Base-by-base conservation (phyloP, 1,140 invertebrate species). In the Gryllus bimaculatus region DNA sequence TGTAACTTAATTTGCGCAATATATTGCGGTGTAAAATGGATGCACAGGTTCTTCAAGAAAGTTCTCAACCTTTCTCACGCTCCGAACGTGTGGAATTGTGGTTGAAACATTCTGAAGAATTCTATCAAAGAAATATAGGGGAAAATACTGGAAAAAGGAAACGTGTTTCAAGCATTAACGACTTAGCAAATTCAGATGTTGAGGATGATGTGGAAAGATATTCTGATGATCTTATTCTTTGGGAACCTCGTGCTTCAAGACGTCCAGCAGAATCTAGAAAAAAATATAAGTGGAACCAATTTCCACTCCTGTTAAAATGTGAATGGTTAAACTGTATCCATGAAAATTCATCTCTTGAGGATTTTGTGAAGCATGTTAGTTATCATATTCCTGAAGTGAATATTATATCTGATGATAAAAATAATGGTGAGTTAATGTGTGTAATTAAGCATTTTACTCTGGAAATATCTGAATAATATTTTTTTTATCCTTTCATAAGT, bases 321-420 rank as follows among this genome's bases (percentile, higher is more conserved):
- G 85, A 85, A 66, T 88, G 87, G 87, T 83, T 82, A 48, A 75
- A 83, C 8, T 88, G 87, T 73, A 26, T 48, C 8, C 85, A 84
- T 76, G 76, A 74, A 0, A 82, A 76, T 21, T 79, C n/a, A 18
- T 83, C 80, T 49, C 74, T 87, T 47, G 81, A 84, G 8, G 39
- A 10, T 21, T 88, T 87, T 80, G 81, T 85, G 7, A 83, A 81
- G 13, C 87, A 88, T 76, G 85, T 87, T 48, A 82, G 84, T 0
- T 75, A 82, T 20, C 87, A 88, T 75, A 81, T 87, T 21, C 80
- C 83, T 0, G 79, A 84, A 48, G 48, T 88, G 20, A 81, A 83
- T 49, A 83, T 85, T 47, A 84, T 83, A 78, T 66, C 80, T 8
- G 83, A 82, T 6, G 83, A 84, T 2, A 21, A 79, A 21, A 15